A percentile compares a stretch with the other conserved stretches of the same genome.
phyloP scores from a whole-genome alignment of 2,888 invertebrate genomes.

The Sicus ferrugineus region DNA sequence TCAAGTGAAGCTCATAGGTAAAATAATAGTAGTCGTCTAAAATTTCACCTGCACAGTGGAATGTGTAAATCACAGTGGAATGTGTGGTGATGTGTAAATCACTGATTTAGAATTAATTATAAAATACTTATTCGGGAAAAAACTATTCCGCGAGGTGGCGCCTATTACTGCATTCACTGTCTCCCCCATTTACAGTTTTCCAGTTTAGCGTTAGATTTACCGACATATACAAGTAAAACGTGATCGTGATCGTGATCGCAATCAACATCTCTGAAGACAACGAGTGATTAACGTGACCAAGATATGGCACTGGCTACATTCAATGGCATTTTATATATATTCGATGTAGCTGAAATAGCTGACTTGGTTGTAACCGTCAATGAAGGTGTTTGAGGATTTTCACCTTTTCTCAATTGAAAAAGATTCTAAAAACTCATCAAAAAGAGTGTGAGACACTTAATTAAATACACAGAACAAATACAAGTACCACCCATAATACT shows the following conservation, averaged over 20 bases:
- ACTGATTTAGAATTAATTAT: background rate
- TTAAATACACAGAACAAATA: too few relatives aligned
- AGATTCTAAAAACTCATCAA: too few relatives aligned
- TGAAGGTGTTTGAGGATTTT: too few relatives aligned
- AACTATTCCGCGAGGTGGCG: background rate
- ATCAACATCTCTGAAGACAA: background rate
- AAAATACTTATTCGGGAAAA: background rate
- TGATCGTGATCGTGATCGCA: slow-evolving; percentile 10
- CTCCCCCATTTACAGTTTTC: background rate
- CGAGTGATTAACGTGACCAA: slow-evolving; percentile 21
- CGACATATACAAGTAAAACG: background rate
- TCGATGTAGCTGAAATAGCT: background rate
- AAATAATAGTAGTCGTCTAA: too few relatives aligned
- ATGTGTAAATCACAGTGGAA: too few relatives aligned
- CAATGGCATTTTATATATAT: background rate
- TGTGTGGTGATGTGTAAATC: too few relatives aligned
- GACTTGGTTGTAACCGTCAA: background rate
- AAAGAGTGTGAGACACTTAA: too few relatives aligned
- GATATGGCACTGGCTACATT: background rate
- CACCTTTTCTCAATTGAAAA: too few relatives aligned
- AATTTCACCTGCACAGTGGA: too few relatives aligned
- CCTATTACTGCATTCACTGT: background rate
- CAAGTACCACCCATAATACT: too few relatives aligned
- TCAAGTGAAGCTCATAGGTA: too few relatives aligned
- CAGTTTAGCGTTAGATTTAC: background rate